Conservation (phyloP, 2,888 invertebrate genomes). For the Nephrocerus scutellatus region DNA sequence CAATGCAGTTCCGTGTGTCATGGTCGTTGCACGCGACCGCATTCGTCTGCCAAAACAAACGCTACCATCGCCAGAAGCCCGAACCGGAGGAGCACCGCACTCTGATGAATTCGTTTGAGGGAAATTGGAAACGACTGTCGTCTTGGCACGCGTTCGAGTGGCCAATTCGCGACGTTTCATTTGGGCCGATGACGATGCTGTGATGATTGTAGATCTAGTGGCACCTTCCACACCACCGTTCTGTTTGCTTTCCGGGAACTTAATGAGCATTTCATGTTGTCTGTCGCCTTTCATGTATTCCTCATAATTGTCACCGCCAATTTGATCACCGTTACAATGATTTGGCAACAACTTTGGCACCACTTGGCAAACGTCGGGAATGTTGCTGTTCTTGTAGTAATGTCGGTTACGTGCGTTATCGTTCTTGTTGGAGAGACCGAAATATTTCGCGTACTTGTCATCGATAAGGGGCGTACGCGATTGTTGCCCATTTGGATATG, state of each 20-base stretch:
- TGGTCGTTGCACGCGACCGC: constrained; percentile 27
- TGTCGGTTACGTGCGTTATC: neutral
- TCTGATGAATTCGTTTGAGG: no score
- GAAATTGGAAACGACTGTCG: constrained; percentile 25
- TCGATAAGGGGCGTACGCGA: constrained; percentile 24
- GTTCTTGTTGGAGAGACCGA: constrained; percentile 30
- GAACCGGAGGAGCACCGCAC: no score
- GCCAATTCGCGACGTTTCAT: constrained; percentile 32
- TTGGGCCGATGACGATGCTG: no score
- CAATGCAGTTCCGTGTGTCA: constrained; percentile 19
- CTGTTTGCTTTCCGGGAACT: no score
- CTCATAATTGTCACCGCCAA: no score
- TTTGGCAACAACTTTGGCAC: constrained; percentile 14
- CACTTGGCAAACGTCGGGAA: constrained; percentile 22
- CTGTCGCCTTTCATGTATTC: no score
- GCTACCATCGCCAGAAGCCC: no score
- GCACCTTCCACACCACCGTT: no score
- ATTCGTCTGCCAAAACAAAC: no score
- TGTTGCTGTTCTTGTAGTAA: neutral
- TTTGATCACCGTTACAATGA: no score
- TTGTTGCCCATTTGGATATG: constrained; percentile 11
- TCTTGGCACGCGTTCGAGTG: constrained; percentile 36
- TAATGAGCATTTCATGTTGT: no score
- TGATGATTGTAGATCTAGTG: no score
- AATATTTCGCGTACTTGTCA: constrained; percentile 39